Evolutionary conservation across 1,140 invertebrate species (phyloP), one percentile per base, ranked within the genome.

Genomic region (Euura lappo): DNA sequence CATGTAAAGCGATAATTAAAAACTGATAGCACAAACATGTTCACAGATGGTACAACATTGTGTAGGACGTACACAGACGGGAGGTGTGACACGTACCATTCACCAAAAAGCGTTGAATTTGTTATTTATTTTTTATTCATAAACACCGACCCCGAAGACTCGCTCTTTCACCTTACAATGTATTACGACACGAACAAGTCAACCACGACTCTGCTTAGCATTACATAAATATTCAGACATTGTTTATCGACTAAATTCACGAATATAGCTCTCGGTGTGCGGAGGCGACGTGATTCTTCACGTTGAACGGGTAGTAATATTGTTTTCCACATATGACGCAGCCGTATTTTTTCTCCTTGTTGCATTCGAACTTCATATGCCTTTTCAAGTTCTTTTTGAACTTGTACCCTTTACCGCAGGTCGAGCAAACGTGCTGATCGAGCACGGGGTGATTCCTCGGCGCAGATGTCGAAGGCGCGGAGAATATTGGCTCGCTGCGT

Each of bases 301-400:
- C 51, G 45, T 79, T 76, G 66, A 73, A 79, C 73, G 77, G 77
- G 8, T 85, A 81, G 67, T 85, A 82, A 72, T 81, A 84, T 43
- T 79, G 80, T 70, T 79, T 79, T 28, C 80, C 74, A 73, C 86
- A 87, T 45, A 81, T 74, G 2, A 79, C 80, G 74, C 86, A 87
- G 42, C 77, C 70, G 71, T 84, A 86, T 65, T 79, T 79, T 6
- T 84, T 84, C 45, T 85, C 83, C 47, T 84, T 77, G 8, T 70
- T 71, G 67, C 86, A 88, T 70, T 88, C 85, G 13, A 80, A 71
- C 28, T 74, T 76, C 43, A 78, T 75, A 60, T 84, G 83, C 6
- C 79, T 68, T n/a, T 73, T 66, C 67, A 83, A 72, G 45, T 71
- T 83, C 43, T 76, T 69, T 46, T 68, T 69, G 72, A 77, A 74